Evolutionary conservation across 2,888 invertebrate species (phyloP), one percentile per base, ranked within the genome.

Genomic region (Machimus rusticus): DNA sequence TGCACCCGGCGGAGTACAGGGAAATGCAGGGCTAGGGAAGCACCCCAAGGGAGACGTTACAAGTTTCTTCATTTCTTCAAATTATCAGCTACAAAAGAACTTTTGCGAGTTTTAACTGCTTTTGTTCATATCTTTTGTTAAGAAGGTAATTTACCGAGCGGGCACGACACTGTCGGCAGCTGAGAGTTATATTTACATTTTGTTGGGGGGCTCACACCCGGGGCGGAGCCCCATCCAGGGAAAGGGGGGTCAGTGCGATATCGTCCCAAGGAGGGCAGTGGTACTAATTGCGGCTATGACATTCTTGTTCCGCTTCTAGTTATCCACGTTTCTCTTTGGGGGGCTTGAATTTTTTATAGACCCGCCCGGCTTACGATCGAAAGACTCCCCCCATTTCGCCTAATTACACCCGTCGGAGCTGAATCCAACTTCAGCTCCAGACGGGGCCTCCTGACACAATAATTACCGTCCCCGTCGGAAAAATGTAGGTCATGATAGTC

Each of bases 271-370:
- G 39, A 78, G 39, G 43, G 43, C 23, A 23, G 43, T 78, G 78
- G 39, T 78, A 78, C 78, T 78, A 78, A 78, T 78, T 78, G 43
- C 43, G 78, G 78, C 78, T 43, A 43, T 43, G 78, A 39, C 78
- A 78, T 78, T 78, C 78, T 23, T 28, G 37, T 78, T 78, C 23
- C 43, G 78, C 78, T 78, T 39, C 23, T 34, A 3, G 46, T 43
- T 78, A 43, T 43, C 23, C 12, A 8, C 19, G 3, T 78, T 43
- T 8, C 43, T 23, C 43, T 8, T 78, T 39, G 78, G 19, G 78
- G 23, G 23, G n/a, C n/a, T 4, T 66, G 19, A 43, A 39, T 78
- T 43, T 78, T 43, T 78, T 78, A 78, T 78, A 23, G n/a, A 39
- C 23, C 46, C n/a, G 43, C 31, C 43, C 43, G 43, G 14, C 43